Evolutionary conservation across 1,140 invertebrate genomes (phyloP).

Genomic region (Leucophenga varia): DNA sequence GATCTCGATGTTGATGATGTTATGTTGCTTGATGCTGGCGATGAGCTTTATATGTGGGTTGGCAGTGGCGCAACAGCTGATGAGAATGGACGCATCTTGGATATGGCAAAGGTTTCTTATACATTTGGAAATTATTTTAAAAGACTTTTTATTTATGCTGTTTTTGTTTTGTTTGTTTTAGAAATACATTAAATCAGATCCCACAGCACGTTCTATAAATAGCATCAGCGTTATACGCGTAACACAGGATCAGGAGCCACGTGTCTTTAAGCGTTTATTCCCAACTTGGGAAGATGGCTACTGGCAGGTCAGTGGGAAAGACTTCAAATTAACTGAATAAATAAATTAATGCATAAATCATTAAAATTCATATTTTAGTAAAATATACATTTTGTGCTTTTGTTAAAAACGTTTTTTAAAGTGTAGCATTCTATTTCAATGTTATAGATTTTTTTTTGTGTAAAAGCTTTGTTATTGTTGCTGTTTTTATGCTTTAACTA

Average conservation of each 20-base stretch:
- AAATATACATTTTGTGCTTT: no score
- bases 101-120: conserved; percentile 41
- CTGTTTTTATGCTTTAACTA: no score
- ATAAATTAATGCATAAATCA: not conserved
- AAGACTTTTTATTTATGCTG: no score
- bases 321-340: not conserved
- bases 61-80: conserved; percentile 70
- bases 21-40: conserved; percentile 72
- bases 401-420: no score
- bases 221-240: conserved; percentile 64
- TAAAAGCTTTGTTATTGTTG: no score
- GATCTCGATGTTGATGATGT: conserved; percentile 76
- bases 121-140: not conserved
- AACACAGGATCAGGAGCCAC: conserved; percentile 69
- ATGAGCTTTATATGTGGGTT: conserved; percentile 75
- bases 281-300: conserved; percentile 66
- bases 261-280: conserved; percentile 69
- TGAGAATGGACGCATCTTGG: conserved; percentile 61
- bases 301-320: conserved; percentile 61
- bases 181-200: conserved; percentile 66
- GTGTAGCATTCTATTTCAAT: no score
- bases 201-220: conserved; percentile 60
- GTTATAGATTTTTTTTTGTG: no score
- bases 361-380: not conserved
- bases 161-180: conserved; percentile 35